Conservation (phyloP, 2,113 vertebrate genomes). For the Puntigrus tetrazona region DNA sequence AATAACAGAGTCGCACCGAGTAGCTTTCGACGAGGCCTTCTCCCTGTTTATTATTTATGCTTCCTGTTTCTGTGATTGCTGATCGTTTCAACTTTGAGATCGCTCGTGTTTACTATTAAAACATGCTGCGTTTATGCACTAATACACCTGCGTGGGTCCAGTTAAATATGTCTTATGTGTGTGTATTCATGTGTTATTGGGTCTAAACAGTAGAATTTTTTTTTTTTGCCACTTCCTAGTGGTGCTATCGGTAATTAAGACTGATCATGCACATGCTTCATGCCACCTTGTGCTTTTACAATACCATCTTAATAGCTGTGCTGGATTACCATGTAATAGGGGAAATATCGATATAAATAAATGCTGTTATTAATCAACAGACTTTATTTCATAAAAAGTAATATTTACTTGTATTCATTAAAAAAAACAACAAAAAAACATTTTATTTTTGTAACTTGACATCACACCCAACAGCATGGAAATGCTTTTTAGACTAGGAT, state of each 20-base stretch:
- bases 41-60: not conserved
- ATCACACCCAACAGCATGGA: not conserved
- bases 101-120: not conserved
- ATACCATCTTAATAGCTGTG: not conserved
- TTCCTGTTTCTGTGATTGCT: not conserved
- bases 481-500: not conserved
- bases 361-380: not conserved
- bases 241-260: not conserved
- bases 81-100: not conserved
- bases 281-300: not conserved
- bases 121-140: not conserved
- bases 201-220: not conserved
- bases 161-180: not conserved
- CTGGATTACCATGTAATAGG: not conserved
- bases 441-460: not conserved
- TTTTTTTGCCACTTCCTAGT: not conserved
- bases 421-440: too few species aligned
- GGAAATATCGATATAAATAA: not conserved
- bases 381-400: not conserved
- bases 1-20: not conserved
- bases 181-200: not conserved
- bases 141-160: not conserved
- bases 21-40: not conserved
- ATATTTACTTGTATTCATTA: too few species aligned
- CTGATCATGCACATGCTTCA: not conserved